Evolutionary conservation across 2,888 invertebrate species (phyloP).

Genomic region (Agrypnus murinus): DNA sequence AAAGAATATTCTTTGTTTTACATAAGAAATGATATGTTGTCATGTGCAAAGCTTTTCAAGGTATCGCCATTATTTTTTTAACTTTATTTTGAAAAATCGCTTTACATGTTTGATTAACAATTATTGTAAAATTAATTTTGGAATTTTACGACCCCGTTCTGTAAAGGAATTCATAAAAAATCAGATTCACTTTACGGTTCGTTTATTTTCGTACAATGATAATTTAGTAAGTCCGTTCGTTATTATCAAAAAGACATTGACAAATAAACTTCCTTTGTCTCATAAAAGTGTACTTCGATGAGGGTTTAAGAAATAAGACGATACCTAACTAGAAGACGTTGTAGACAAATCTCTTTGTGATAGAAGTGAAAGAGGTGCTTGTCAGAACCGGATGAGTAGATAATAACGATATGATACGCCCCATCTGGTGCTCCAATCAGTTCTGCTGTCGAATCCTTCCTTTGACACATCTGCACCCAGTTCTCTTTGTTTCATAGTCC

Average conservation of each 20-base stretch:
- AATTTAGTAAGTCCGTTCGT: constrained; percentile 18
- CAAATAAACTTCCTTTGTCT: constrained; percentile 31
- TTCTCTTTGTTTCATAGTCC: constrained; percentile 48
- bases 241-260: constrained; percentile 9
- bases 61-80: too few relatives aligned
- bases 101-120: too few relatives aligned
- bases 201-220: constrained; percentile 16
- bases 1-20: too few relatives aligned
- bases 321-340: constrained; percentile 46
- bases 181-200: constrained; percentile 2
- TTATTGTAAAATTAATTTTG: too few relatives aligned
- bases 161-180: too few relatives aligned
- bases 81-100: too few relatives aligned
- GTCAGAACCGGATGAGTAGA: constrained; percentile 66
- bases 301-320: constrained; percentile 45
- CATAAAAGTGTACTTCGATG: constrained; percentile 35
- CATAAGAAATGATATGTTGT: too few relatives aligned
- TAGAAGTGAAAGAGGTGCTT: constrained; percentile 62
- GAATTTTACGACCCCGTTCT: too few relatives aligned
- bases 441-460: constrained; percentile 65
- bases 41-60: too few relatives aligned
- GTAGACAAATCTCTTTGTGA: constrained; percentile 65
- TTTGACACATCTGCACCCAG: constrained; percentile 52
- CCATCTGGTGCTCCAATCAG: constrained; percentile 67
- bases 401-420: constrained; percentile 66